Conservation (phyloP, 2,797 vertebrate species). For the Leucoraja ocellata region DNA sequence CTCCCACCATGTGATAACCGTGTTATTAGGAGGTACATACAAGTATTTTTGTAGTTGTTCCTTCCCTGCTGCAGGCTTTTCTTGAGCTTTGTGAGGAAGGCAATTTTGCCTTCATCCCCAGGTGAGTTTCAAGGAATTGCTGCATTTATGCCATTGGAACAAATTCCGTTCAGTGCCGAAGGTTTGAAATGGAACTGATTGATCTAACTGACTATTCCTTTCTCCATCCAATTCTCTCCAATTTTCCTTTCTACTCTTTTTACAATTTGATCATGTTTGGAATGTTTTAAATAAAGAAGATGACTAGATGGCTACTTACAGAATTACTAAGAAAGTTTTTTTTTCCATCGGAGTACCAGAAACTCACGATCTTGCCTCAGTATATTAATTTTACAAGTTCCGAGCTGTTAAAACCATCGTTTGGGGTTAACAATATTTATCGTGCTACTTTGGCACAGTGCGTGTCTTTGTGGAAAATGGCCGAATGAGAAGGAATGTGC, state of each 20-base stretch:
- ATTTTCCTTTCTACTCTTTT: background rate
- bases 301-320: background rate
- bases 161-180: background rate
- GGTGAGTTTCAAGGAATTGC: background rate
- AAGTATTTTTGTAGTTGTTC: no score
- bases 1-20: no score
- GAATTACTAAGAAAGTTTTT: background rate
- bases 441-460: no score
- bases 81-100: background rate
- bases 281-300: background rate
- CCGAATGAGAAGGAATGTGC: no score
- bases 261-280: background rate
- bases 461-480: no score
- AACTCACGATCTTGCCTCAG: background rate
- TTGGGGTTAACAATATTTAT: no score
- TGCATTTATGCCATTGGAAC: background rate
- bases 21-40: no score
- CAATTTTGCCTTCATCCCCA: background rate
- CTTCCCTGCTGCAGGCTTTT: no score
- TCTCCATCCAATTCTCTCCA: no score
- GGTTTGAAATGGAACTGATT: background rate
- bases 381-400: background rate
- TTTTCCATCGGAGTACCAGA: background rate
- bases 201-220: background rate
- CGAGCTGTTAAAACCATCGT: background rate